Conservation (phyloP, 2,888 invertebrate species). For the Drosophila prostipennis region DNA sequence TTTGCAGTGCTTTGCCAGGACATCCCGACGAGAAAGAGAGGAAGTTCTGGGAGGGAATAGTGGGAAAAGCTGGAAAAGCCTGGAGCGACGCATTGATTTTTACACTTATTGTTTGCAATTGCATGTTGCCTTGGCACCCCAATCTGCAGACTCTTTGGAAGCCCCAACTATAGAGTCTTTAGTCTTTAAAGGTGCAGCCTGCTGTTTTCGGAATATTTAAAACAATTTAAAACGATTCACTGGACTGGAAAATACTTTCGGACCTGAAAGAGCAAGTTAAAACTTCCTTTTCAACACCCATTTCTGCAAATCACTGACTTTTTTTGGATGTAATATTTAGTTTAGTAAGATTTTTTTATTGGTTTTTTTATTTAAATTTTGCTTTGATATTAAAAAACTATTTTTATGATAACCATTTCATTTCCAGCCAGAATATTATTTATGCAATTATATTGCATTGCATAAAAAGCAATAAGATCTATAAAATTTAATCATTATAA, state of each 20-base stretch:
- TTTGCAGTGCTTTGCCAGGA: constrained; percentile 57
- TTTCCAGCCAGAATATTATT: too few species aligned
- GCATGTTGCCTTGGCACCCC: constrained; percentile 24
- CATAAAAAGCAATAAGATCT: too few species aligned
- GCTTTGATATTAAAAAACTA: too few species aligned
- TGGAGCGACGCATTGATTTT: constrained; percentile 68
- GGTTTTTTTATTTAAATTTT: too few species aligned
- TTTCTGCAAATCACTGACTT: too few species aligned
- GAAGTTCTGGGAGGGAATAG: neutral
- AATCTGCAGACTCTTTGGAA: neutral
- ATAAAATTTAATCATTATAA: too few species aligned
- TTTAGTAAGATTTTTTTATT: too few species aligned
- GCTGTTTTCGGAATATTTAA: neutral
- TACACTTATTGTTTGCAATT: constrained; percentile 61
- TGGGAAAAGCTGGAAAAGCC: constrained; percentile 22
- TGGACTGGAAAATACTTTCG: neutral
- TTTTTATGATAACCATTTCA: too few species aligned
- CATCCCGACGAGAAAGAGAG: constrained; percentile 25
- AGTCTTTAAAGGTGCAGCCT: neutral
- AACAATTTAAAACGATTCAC: neutral
- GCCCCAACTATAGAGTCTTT: neutral
- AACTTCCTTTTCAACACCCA: neutral
- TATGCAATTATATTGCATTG: too few species aligned
- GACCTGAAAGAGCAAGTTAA: neutral
- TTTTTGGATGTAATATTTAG: too few species aligned